Evolutionary conservation across 2,888 invertebrate species (phyloP), one percentile per base, ranked within the genome.

Genomic region (Drosophila tripunctata): DNA sequence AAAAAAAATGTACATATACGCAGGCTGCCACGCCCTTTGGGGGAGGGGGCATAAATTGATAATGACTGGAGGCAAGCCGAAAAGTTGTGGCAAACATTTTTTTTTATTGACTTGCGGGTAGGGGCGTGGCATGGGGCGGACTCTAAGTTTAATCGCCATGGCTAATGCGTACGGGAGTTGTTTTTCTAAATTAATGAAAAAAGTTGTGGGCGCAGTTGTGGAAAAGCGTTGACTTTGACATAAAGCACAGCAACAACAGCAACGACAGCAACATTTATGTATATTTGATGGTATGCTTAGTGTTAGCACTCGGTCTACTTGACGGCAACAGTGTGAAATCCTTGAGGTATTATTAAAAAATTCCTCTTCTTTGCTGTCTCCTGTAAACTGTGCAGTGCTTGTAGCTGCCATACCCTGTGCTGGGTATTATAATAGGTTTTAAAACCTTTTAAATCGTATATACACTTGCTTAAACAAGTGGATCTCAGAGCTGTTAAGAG

Each of bases 321-420:
- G 31, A 5, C n/a, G 22, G 48, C 30, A 48, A 24, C 57, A 41
- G 48, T 62, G 73, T 30, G 43, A 67, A 72, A 71, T 85, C 83
- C 88, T 85, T 75, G 79, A 87, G 86, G 87, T 77, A 75, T 76
- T 77, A 86, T 83, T 83, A 82, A 76, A 81, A 83, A 82, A 70
- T 78, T 27, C 27, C 10, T 66, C 27, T 27, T 66, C 65, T 64
- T 47, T 45, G 56, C 51, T 67, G 52, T 55, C 43, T 55, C 55
- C 51, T 63, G 48, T 56, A 63, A 72, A 75, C 52, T 21, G 22
- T 47, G 41, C 64, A 60, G 51, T 50, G 77, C 70, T 69, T 69
- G 56, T 52, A n/a, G n/a, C n/a, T n/a, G n/a, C n/a, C n/a, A n/a
- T n/a, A n/a, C n/a, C n/a, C n/a, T 67, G 55, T 30, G 36, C 15